Conservation (phyloP, 2,797 vertebrate genomes). For the Thaleichthys pacificus region DNA sequence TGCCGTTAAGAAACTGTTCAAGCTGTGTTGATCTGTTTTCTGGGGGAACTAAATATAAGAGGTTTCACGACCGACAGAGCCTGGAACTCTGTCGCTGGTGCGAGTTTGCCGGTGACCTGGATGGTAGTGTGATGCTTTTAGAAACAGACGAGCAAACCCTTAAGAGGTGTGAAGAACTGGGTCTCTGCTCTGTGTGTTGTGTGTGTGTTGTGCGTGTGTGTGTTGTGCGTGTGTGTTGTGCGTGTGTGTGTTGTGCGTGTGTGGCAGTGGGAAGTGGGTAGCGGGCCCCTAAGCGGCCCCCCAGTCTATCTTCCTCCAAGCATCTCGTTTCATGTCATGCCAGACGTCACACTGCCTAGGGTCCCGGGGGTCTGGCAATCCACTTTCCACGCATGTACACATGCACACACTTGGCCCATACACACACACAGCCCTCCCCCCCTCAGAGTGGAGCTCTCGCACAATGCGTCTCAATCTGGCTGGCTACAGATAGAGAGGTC, state of each 20-base stretch:
- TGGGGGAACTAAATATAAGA: too few relatives aligned
- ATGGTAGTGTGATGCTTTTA: background rate
- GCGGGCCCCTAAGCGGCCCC: background rate
- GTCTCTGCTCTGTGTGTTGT: constrained; percentile 12
- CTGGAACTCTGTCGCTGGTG: too few relatives aligned
- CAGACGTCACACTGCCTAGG: constrained; percentile 48
- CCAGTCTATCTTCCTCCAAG: constrained; percentile 43
- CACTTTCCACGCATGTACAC: constrained; percentile 29
- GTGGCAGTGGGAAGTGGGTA: constrained; percentile 3
- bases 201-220: background rate
- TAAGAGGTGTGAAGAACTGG: constrained; percentile 11
- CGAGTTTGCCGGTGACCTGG: background rate
- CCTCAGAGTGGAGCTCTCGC: constrained; percentile 7
- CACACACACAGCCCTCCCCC: constrained; percentile 21
- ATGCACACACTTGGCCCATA: constrained; percentile 20
- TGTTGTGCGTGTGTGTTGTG: background rate
- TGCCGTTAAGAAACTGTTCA: background rate
- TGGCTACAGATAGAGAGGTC: constrained; percentile 60
- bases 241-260: background rate
- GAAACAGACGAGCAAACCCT: constrained; percentile 13
- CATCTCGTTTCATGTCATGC: constrained; percentile 51
- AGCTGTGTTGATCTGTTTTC: too few relatives aligned
- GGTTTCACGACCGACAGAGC: too few relatives aligned
- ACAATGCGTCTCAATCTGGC: constrained; percentile 63
- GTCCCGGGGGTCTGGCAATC: constrained; percentile 47